Evolutionary conservation across 30 jellyfish, hydroid and myxozoan species (phyloP).

Genomic region (Aurelia aurita): DNA sequence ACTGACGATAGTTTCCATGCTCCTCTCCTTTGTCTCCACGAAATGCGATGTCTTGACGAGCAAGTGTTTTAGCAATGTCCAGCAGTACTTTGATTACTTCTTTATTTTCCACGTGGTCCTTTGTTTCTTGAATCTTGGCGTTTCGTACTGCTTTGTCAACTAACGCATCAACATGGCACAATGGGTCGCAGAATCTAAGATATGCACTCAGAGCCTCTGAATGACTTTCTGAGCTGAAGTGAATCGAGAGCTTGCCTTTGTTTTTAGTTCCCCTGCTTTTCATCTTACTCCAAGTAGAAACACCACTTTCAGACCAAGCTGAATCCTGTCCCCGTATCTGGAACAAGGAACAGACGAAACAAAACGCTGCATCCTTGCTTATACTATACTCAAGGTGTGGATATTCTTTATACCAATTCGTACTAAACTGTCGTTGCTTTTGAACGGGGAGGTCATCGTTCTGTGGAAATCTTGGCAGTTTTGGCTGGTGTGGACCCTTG

Average conservation of each 20-base stretch:
- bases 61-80: conserved; percentile 33
- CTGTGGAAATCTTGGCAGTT: conserved; percentile 48
- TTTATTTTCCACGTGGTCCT: conserved; percentile 10
- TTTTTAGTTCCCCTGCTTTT: conserved; percentile 32
- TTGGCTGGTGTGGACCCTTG: conserved; percentile 37
- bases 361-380: conserved; percentile 44
- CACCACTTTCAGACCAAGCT: conserved; percentile 46
- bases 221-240: conserved; percentile 47
- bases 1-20: conserved; percentile 41
- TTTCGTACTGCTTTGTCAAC: conserved; percentile 39
- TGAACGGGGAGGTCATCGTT: conserved; percentile 22
- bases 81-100: conserved; percentile 26
- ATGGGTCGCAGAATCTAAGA: conserved; percentile 53
- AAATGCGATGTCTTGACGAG: conserved; percentile 47
- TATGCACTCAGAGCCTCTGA: conserved; percentile 35
- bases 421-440: conserved; percentile 43
- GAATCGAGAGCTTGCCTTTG: conserved; percentile 36
- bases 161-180: conserved; percentile 42
- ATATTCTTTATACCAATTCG: conserved; percentile 38
- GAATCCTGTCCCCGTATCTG: conserved; percentile 7
- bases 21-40: conserved; percentile 50
- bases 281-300: conserved; percentile 53
- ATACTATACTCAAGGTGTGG: conserved; percentile 41
- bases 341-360: conserved; percentile 30
- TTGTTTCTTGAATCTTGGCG: conserved; percentile 41